Percentiles rank a stretch among this genome's conserved stretches.
phyloP scores from a whole-genome alignment of 64 coral and sea anemone species.

The Actinia equina region DNA sequence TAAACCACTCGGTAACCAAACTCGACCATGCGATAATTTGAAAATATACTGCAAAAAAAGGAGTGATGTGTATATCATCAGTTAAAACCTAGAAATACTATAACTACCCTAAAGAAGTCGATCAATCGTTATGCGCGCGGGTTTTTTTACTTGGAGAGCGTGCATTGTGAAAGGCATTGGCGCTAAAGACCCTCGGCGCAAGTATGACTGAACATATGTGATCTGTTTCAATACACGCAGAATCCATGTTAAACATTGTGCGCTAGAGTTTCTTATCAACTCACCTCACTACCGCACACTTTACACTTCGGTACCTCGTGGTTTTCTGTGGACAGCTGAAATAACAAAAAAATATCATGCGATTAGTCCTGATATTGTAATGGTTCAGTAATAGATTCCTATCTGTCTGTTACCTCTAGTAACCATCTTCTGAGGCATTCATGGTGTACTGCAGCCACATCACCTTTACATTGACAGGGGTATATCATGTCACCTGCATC shows the following conservation, averaged over 20 bases:
- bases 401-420: conserved; percentile 44
- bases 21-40: not conserved
- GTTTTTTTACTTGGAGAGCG: too few species aligned
- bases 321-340: not conserved
- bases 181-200: too few species aligned
- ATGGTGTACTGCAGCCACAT: conserved; percentile 95
- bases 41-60: not conserved
- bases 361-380: not conserved
- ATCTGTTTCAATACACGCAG: too few species aligned
- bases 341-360: not conserved
- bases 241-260: too few species aligned
- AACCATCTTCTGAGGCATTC: conserved; percentile 94
- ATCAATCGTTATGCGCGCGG: too few species aligned
- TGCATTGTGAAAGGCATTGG: too few species aligned
- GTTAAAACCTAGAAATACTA: too few species aligned
- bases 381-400: not conserved
- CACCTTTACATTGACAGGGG: conserved; percentile 91
- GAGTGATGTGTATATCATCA: too few species aligned
- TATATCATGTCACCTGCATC: conserved; percentile 96
- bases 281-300: conserved; percentile 50
- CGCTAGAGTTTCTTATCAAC: not conserved
- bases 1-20: conserved; percentile 68
- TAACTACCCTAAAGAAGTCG: too few species aligned
- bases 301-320: conserved; percentile 31
- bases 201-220: too few species aligned